Evolutionary conservation across 2,797 vertebrate species (phyloP).

Genomic region (Furcifer pardalis): DNA sequence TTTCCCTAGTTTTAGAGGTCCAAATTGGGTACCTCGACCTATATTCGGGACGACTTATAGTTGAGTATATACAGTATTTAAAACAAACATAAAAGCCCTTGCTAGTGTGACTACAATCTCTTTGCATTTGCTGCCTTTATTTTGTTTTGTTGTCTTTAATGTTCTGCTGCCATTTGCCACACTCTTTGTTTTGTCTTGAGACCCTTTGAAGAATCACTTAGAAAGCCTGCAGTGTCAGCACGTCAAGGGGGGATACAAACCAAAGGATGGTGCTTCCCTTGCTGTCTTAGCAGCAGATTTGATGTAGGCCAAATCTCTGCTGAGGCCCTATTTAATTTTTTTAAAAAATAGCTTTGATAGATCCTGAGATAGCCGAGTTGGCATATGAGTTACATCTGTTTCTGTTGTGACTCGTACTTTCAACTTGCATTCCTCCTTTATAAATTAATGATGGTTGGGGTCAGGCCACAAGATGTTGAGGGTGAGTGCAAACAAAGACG

Average conservation of each 20-base stretch:
- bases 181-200: background rate
- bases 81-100: background rate
- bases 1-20: too few species aligned
- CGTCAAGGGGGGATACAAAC: too few species aligned
- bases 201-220: background rate
- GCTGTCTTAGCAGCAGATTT: too few species aligned
- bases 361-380: background rate
- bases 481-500: background rate
- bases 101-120: background rate
- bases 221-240: background rate
- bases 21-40: too few species aligned
- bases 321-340: background rate
- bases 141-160: background rate
- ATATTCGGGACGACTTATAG: too few species aligned
- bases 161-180: background rate
- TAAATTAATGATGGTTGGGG: background rate
- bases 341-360: background rate
- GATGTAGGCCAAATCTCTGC: background rate
- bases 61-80: too few species aligned
- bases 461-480: background rate
- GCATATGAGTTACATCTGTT: background rate
- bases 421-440: background rate
- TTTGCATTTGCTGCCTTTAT: background rate
- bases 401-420: background rate
- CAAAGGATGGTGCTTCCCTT: too few species aligned